Evolutionary conservation across 2,888 invertebrate genomes (phyloP).

Genomic region (Patella pellucida): DNA sequence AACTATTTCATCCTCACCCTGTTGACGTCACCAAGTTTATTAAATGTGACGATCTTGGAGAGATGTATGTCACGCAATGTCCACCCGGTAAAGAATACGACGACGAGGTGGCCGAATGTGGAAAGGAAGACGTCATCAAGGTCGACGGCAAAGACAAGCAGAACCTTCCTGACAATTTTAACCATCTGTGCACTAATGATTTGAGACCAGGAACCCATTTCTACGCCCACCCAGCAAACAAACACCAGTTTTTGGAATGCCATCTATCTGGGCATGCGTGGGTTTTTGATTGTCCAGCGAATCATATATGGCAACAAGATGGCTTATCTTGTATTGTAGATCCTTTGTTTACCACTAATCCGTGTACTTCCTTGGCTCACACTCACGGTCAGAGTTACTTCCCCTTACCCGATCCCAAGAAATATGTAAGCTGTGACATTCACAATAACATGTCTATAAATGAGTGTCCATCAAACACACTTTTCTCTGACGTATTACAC

Average conservation of each 20-base stretch:
- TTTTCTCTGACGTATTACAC: too few species aligned
- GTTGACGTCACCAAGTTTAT: not conserved
- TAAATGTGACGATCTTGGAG: conserved; percentile 9
- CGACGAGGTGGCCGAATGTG: conserved; percentile 1
- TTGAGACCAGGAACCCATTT: not conserved
- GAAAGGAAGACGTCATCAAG: too few species aligned
- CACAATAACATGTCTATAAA: too few species aligned
- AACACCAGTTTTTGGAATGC: conserved; percentile 8
- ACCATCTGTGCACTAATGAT: not conserved
- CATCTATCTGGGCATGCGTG: conserved; percentile 16
- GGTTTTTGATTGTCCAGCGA: conserved; percentile 17
- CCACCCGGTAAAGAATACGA: conserved; percentile 15
- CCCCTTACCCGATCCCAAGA: too few species aligned
- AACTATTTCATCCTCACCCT: not conserved
- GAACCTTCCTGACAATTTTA: not conserved
- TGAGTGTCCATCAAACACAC: too few species aligned
- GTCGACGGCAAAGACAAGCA: not conserved
- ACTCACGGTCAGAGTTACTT: too few species aligned
- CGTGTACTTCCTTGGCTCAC: too few species aligned
- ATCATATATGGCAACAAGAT: conserved; percentile 10
- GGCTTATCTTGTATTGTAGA: conserved; percentile 13
- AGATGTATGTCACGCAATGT: conserved; percentile 23
- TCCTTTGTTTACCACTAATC: not conserved
- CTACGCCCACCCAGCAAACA: not conserved
- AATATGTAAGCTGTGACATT: too few species aligned